phyloP scores from a whole-genome alignment of 2,888 invertebrate species.

The Dolichopus griseipennis region DNA sequence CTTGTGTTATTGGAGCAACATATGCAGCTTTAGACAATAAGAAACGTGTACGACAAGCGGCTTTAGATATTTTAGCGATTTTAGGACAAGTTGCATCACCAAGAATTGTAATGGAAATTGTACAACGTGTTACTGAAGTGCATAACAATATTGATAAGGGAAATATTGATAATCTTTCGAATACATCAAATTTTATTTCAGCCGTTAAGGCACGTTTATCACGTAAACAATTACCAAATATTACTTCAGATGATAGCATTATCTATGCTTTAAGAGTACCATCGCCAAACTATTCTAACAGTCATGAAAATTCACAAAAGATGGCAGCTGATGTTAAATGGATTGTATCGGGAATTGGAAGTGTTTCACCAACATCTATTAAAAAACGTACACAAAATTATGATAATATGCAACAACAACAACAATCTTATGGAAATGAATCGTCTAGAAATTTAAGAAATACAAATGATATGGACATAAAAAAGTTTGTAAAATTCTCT shows the following conservation, averaged over 20 bases:
- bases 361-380: constrained; percentile 49
- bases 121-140: constrained; percentile 46
- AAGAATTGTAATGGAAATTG: constrained; percentile 55
- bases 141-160: constrained; percentile 48
- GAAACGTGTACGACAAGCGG: constrained; percentile 66
- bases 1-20: constrained; percentile 41
- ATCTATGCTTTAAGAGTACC: constrained; percentile 63
- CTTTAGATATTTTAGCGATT: constrained; percentile 68
- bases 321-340: constrained; percentile 61
- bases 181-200: constrained; percentile 45
- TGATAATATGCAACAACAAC: constrained; percentile 19
- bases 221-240: constrained; percentile 62
- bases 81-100: constrained; percentile 62
- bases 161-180: constrained; percentile 30
- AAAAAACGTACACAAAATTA: constrained; percentile 31
- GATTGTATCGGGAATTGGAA: constrained; percentile 58
- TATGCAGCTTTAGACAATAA: constrained; percentile 50
- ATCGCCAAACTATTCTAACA: constrained; percentile 26
- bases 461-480: constrained; percentile 12
- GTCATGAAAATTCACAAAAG: constrained; percentile 28
- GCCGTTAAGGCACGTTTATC: constrained; percentile 68
- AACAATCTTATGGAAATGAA: constrained; percentile 22
- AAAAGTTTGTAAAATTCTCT: constrained; percentile 14
- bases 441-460: not conserved
- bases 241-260: constrained; percentile 61